Conservation (phyloP, 2,888 invertebrate genomes). For the Sabellastarte sp. region DNA sequence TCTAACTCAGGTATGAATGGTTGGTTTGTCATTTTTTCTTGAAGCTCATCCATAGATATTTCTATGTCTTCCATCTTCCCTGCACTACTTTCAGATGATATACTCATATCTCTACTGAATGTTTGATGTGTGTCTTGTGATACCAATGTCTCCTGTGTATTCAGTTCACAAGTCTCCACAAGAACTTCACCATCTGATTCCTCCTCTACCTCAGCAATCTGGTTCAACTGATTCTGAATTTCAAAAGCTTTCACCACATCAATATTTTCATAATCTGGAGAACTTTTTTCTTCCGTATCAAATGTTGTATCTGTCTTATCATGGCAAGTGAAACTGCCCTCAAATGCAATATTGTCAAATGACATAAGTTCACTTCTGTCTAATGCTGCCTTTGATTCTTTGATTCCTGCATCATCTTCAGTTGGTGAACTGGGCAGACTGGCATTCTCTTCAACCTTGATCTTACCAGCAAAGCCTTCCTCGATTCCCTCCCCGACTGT, state of each 20-base stretch:
- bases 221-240: neutral
- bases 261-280: neutral
- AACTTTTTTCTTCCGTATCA: neutral
- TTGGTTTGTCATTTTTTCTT: neutral
- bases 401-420: neutral
- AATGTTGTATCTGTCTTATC: neutral
- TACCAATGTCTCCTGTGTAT: too few relatives aligned
- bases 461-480: neutral
- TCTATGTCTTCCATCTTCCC: neutral
- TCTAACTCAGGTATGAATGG: neutral
- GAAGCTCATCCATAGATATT: neutral
- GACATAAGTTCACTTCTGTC: neutral
- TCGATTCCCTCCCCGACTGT: neutral
- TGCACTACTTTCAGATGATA: neutral
- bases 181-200: neutral
- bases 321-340: too few relatives aligned
- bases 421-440: neutral
- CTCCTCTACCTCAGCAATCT: neutral
- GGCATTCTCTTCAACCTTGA: neutral
- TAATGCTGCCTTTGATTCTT: too few relatives aligned
- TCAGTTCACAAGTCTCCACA: too few relatives aligned
- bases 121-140: too few relatives aligned
- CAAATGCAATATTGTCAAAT: neutral
- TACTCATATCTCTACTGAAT: constrained; percentile 1
- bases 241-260: neutral